Percentiles rank a stretch among this genome's conserved stretches.
Conservation (phyloP, 2,113 vertebrate species). For the Leuciscus idus region DNA sequence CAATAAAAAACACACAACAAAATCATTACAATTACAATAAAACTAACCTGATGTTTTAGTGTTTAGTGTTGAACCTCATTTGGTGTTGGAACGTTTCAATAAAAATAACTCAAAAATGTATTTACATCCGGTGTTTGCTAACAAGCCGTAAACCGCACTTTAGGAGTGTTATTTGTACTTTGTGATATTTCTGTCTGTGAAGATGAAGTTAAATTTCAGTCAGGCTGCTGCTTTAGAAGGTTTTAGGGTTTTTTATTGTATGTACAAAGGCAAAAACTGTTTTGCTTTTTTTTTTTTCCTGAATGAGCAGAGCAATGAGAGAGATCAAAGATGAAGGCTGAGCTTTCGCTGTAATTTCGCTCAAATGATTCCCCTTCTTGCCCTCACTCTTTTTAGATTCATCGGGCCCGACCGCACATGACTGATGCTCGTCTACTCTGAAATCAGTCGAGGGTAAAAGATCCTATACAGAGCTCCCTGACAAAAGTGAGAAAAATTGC, state of each 20-base stretch:
- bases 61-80: neutral
- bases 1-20: neutral
- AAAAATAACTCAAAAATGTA: neutral
- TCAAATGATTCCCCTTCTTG: neutral
- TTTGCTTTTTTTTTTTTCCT: neutral
- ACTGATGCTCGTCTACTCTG: slow-evolving; percentile 4
- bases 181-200: neutral
- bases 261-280: neutral
- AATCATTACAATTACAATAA: neutral
- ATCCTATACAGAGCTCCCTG: neutral
- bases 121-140: neutral
- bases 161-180: neutral
- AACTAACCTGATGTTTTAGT: neutral
- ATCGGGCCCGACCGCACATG: slow-evolving; percentile 22
- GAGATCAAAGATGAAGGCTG: neutral
- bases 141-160: neutral
- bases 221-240: neutral
- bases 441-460: slow-evolving; percentile 19
- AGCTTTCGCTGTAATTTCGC: neutral
- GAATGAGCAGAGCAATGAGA: neutral
- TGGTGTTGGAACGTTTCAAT: neutral
- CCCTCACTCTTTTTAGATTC: neutral
- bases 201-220: neutral
- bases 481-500: slow-evolving; percentile 7
- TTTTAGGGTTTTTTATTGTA: neutral